These are phyloP conservation scores for Xiphias gladius DNA, from an alignment of 2,113 vertebrate genomes.

Conservation along the genomic window DNA sequence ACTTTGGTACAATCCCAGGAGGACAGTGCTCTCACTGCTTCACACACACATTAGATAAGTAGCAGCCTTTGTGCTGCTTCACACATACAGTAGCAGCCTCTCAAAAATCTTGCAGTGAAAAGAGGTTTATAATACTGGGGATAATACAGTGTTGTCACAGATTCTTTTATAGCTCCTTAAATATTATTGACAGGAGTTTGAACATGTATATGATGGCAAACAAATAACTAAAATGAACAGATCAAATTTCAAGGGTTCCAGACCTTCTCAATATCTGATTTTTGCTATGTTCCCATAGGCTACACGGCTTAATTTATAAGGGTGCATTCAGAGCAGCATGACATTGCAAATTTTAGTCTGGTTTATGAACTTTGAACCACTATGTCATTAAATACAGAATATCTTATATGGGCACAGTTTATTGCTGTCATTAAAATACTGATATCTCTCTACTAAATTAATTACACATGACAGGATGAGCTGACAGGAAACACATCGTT, in stretches of 20 bases:
- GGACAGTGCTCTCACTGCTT: constrained; percentile 57
- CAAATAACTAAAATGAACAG: neutral
- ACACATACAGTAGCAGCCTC: constrained; percentile 51
- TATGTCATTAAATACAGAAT: neutral
- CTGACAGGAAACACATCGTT: neutral
- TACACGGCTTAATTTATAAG: neutral
- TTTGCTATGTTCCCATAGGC: neutral
- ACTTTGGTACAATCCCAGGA: constrained; percentile 73
- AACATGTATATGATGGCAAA: neutral
- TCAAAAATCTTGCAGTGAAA: constrained; percentile 13
- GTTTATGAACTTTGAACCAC: constrained; percentile 46
- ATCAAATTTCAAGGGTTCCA: neutral
- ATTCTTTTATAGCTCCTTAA: neutral
- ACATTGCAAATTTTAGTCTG: neutral
- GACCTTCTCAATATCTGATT: neutral
- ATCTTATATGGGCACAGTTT: constrained; percentile 40
- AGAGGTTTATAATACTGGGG: constrained; percentile 29
- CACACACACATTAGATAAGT: constrained; percentile 65
- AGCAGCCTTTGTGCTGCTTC: constrained; percentile 45
- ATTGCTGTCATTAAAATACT: constrained; percentile 29
- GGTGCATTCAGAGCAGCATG: constrained; percentile 9
- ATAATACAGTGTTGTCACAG: constrained; percentile 15
- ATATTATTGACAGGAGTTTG: neutral
- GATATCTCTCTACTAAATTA: constrained; percentile 8
- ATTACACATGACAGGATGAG: neutral